Base-by-base conservation (phyloP, 2,797 vertebrate genomes). In the Chloroceryle inda region DNA sequence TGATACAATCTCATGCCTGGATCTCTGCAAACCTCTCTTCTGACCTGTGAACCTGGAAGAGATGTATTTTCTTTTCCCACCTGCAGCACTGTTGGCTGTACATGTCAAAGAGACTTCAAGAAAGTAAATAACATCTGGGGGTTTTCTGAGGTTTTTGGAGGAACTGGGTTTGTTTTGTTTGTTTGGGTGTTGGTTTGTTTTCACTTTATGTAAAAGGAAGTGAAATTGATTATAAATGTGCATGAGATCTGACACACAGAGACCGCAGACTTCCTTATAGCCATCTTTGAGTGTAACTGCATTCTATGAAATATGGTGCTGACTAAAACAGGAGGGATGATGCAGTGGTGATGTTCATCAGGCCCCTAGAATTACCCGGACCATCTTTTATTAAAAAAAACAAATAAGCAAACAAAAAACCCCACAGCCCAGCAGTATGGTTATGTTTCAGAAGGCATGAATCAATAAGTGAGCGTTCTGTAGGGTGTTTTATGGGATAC, bases 201-300 rank as follows among this genome's bases (percentile, higher is more conserved):
- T 8, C 82, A 20, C n/a, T 58, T 59, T 22, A 23, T 14, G 23
- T 86, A 68, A 72, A 61, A 12, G 53, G 27, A 92, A 77, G 24
- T 58, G 14, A 71, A 87, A 75, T 2, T 0, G 22, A 14, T 85
- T 68, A 23, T 42, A 38, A 82, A 50, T 11, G 3, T 29, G 33
- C 8, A 4, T 37, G 29, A 86, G 24, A 45, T 26, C 26, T 93
- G 64, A 68, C 38, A n/a, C 52, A 42, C 27, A 40, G 69, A 66
- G 21, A 55, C 35, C 33, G 6, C 63, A 67, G 52, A 16, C 19
- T 74, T 90, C 27, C 50, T 62, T 77, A 4, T 49, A 29, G 19
- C 26, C 3, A 0, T 10, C 7, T 62, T 71, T 45, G 44, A 42
- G 11, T 3, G 0, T 63, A 33, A 69, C 37, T 81, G 20, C 6